phyloP scores from a whole-genome alignment of 2,797 vertebrate species.

The Rhyacichthys aspro region DNA sequence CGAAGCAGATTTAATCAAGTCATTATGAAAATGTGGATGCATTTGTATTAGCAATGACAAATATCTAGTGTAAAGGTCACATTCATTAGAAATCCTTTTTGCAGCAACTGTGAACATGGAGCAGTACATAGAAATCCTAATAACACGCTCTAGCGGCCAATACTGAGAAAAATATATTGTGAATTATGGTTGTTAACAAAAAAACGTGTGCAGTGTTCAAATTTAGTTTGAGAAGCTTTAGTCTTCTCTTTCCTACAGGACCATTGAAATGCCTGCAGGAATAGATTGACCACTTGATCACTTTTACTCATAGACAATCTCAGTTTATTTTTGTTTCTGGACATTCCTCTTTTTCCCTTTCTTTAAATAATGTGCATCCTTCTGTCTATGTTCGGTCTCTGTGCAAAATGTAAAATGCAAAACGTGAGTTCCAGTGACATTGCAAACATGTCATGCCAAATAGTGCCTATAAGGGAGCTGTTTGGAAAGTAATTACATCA shows the following conservation, averaged over 20 bases:
- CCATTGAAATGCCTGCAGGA: too few species aligned
- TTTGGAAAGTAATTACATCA: constrained; percentile 85
- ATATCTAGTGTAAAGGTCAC: constrained; percentile 47
- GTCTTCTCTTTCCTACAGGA: too few species aligned
- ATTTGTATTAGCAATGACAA: constrained; percentile 43
- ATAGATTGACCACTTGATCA: too few species aligned
- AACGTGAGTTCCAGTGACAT: constrained; percentile 66
- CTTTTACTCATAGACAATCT: too few species aligned
- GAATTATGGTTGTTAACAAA: too few species aligned
- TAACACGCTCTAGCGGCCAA: constrained; percentile 16
- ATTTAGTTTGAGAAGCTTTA: not conserved
- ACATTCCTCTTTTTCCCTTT: too few species aligned
- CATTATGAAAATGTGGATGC: constrained; percentile 49
- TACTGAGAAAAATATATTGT: constrained; percentile 16
- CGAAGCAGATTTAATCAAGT: constrained; percentile 58
- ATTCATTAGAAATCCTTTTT: constrained; percentile 40
- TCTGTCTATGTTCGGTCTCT: too few species aligned
- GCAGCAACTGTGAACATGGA: constrained; percentile 8
- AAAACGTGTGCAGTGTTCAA: constrained; percentile 1
- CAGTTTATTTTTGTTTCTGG: too few species aligned
- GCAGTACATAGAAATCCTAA: constrained; percentile 2
- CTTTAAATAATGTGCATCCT: too few species aligned
- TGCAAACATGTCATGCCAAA: constrained; percentile 71
- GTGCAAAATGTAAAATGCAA: too few species aligned
- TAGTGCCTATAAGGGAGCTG: constrained; percentile 76